phyloP scores from a whole-genome alignment of 2,888 invertebrate genomes.

The Brassicogethes aeneus region DNA sequence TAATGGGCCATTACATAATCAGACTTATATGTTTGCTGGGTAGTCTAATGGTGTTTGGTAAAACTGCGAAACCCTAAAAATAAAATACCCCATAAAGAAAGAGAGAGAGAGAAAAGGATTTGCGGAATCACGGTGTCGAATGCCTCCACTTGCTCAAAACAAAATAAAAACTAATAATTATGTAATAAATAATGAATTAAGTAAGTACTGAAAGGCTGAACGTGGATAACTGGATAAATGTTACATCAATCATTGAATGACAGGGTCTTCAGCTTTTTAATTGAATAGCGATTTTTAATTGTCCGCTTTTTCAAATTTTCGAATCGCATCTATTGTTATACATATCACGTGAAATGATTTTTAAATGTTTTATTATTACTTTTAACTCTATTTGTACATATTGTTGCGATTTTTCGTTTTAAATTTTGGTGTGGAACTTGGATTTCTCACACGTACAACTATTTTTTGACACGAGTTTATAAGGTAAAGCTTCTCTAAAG shows the following conservation, averaged over 20 bases:
- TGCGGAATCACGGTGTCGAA: conserved; percentile 21
- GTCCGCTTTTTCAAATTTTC: background rate
- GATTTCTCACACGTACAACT: conserved; percentile 13
- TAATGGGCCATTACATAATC: no score
- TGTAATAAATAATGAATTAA: no score
- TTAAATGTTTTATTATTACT: no score
- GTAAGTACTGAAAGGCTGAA: conserved; percentile 25
- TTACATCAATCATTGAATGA: conserved; percentile 23
- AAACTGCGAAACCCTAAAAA: no score
- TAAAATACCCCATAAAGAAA: no score
- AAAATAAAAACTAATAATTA: no score
- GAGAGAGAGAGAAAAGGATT: no score
- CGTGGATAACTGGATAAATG: conserved; percentile 2
- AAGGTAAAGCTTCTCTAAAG: no score
- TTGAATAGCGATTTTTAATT: conserved; percentile 17
- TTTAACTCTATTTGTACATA: conserved; percentile 11
- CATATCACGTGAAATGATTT: no score
- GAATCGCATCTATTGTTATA: no score
- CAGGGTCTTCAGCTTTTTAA: conserved; percentile 28
- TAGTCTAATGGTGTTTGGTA: no score
- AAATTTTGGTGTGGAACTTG: conserved; percentile 31
- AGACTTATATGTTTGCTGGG: no score
- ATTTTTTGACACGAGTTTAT: conserved; percentile 11
- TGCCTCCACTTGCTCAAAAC: conserved; percentile 33
- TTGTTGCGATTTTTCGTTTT: conserved; percentile 24